phyloP scores from a whole-genome alignment of 1,140 invertebrate species.

The Leucophenga varia region DNA sequence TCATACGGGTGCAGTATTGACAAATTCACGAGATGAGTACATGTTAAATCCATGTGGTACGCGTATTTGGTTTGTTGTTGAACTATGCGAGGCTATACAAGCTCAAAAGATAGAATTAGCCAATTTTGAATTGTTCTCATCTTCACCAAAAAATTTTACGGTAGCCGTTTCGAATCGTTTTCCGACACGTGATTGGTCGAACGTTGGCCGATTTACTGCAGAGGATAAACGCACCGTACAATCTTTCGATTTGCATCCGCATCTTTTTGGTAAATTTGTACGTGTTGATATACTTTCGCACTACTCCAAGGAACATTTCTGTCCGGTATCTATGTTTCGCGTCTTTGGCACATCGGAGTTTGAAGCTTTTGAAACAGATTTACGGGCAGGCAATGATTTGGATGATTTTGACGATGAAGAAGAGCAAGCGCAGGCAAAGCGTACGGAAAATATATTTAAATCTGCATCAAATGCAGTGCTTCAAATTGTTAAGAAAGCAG shows the following conservation, averaged over 20 bases:
- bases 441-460: slow-evolving; percentile 72
- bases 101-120: slow-evolving; percentile 92
- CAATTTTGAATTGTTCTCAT: slow-evolving; percentile 98
- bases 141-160: slow-evolving; percentile 87
- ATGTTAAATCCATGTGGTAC: slow-evolving; percentile 95
- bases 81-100: slow-evolving; percentile 96
- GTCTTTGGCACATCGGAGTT: slow-evolving; percentile 91
- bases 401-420: slow-evolving; percentile 66
- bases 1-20: slow-evolving; percentile 81
- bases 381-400: slow-evolving; percentile 66
- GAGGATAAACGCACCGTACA: slow-evolving; percentile 86
- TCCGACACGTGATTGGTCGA: slow-evolving; percentile 89
- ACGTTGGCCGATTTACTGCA: slow-evolving; percentile 83
- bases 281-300: slow-evolving; percentile 89
- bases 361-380: slow-evolving; percentile 80
- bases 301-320: slow-evolving; percentile 96
- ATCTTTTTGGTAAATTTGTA: slow-evolving; percentile 92
- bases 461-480: slow-evolving; percentile 82
- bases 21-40: slow-evolving; percentile 91
- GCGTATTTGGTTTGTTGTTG: slow-evolving; percentile 93
- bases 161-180: slow-evolving; percentile 87
- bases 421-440: slow-evolving; percentile 42
- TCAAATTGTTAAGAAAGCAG: slow-evolving; percentile 85
- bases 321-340: slow-evolving; percentile 89
- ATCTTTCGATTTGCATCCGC: slow-evolving; percentile 75